Evolutionary conservation across 2,888 invertebrate species (phyloP).

Genomic region (Coleophora flavipennella): DNA sequence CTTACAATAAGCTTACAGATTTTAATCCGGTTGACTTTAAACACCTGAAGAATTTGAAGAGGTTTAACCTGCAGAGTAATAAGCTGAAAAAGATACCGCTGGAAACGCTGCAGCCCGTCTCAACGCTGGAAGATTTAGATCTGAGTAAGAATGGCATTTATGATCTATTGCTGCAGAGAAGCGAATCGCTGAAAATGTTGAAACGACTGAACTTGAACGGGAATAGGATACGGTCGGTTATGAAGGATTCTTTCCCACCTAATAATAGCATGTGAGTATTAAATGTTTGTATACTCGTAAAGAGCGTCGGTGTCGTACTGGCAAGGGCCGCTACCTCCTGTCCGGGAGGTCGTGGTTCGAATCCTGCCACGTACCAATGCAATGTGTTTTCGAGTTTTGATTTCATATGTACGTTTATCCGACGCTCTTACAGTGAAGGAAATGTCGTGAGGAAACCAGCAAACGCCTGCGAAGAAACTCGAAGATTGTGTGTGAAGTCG

Average conservation of each 20-base stretch:
- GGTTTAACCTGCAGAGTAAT: conserved; percentile 63
- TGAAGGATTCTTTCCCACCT: conserved; percentile 48
- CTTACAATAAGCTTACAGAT: conserved; percentile 58
- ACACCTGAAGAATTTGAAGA: conserved; percentile 37
- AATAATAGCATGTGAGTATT: conserved; percentile 56
- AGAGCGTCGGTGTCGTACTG: too few species aligned
- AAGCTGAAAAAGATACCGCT: conserved; percentile 48
- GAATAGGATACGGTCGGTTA: conserved; percentile 58
- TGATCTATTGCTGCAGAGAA: conserved; percentile 42
- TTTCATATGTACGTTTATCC: too few species aligned
- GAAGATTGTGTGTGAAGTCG: too few species aligned
- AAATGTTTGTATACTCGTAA: too few species aligned
- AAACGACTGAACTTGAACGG: conserved; percentile 59
- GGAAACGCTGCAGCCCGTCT: conserved; percentile 47
- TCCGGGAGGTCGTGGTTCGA: too few species aligned
- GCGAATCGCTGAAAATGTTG: conserved; percentile 37
- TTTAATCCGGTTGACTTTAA: conserved; percentile 55
- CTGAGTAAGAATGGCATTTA: conserved; percentile 61
- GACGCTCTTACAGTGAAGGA: too few species aligned
- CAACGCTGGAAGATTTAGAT: conserved; percentile 53
- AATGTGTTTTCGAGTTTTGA: too few species aligned
- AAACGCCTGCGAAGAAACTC: too few species aligned
- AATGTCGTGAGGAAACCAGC: too few species aligned
- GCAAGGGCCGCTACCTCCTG: too few species aligned
- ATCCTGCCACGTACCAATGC: too few species aligned